Evolutionary conservation across 2,888 invertebrate species (phyloP).

Genomic region (Drosophila helvetica): DNA sequence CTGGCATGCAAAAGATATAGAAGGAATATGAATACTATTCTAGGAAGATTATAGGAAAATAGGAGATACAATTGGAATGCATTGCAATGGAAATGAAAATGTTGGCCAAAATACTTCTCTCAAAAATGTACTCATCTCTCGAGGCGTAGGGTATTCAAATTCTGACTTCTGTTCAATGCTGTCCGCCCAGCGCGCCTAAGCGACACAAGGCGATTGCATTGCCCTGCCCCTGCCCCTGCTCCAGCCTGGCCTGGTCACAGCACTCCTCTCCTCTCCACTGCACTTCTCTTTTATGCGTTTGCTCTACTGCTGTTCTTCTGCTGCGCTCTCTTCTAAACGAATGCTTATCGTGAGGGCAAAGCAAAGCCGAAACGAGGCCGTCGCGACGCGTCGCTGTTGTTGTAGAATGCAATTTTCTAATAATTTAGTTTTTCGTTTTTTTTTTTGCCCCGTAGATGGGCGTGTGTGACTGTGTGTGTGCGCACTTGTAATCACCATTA

Average conservation of each 20-base stretch:
- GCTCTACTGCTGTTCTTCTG: constrained; percentile 21
- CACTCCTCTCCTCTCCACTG: constrained; percentile 11
- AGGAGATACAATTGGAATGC: too few species aligned
- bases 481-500: constrained; percentile 76
- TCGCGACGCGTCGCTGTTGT: constrained; percentile 42
- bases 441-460: constrained; percentile 10
- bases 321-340: constrained; percentile 23
- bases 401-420: constrained; percentile 75
- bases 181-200: constrained; percentile 3
- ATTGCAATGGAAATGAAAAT: neutral
- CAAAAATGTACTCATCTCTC: neutral
- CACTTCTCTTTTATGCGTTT: constrained; percentile 36
- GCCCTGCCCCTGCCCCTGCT: constrained; percentile 9
- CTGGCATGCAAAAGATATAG: neutral
- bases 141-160: neutral
- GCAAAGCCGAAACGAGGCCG: constrained; percentile 75
- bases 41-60: too few species aligned
- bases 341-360: constrained; percentile 73
- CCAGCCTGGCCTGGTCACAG: too few species aligned
- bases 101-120: neutral
- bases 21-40: neutral
- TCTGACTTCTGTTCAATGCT: constrained; percentile 31
- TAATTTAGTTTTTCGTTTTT: constrained; percentile 63
- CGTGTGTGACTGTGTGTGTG: constrained; percentile 36
- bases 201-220: neutral